These are phyloP conservation scores for Drosophila neocordata DNA, from an alignment of 1,140 invertebrate genomes.

Conservation along the genomic window DNA sequence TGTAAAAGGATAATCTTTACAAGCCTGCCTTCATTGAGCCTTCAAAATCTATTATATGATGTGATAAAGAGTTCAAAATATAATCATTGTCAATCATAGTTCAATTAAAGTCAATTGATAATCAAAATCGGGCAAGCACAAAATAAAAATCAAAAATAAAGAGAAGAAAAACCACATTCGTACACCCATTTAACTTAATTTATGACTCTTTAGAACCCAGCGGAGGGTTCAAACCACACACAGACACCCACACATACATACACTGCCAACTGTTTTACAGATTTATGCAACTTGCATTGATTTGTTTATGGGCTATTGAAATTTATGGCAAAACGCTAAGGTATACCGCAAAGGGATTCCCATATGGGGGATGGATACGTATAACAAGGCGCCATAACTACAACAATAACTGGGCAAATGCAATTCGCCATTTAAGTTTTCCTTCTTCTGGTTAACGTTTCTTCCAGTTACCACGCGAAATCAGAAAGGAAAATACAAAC, in stretches of 20 bases:
- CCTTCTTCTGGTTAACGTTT: slow-evolving; percentile 14
- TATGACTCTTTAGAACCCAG: slow-evolving; percentile 9
- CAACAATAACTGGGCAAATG: slow-evolving; percentile 11
- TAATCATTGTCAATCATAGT: slow-evolving; percentile 12
- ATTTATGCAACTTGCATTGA: slow-evolving; percentile 29
- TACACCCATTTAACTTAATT: slow-evolving; percentile 20
- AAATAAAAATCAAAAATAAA: slow-evolving; percentile 5
- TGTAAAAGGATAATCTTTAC: no score
- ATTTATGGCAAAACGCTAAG: slow-evolving; percentile 27
- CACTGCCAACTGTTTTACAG: slow-evolving; percentile 6
- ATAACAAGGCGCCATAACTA: slow-evolving; percentile 26
- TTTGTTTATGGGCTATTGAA: slow-evolving; percentile 30
- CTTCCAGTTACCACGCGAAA: slow-evolving; percentile 2
- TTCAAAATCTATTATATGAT: no score
- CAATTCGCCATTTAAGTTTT: slow-evolving; percentile 7
- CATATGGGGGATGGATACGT: slow-evolving; percentile 13
- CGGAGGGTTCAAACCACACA: slow-evolving; percentile 1
- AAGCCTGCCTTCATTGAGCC: no score
- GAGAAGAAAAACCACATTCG: not conserved
- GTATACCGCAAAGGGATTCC: not conserved
- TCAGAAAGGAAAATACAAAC: not conserved
- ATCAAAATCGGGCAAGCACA: not conserved
- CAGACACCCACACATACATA: not conserved
- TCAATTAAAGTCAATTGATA: slow-evolving; percentile 28
- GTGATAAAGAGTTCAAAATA: not conserved